Base-by-base conservation (phyloP, 2,888 invertebrate genomes). In the Xestia c-nigrum region DNA sequence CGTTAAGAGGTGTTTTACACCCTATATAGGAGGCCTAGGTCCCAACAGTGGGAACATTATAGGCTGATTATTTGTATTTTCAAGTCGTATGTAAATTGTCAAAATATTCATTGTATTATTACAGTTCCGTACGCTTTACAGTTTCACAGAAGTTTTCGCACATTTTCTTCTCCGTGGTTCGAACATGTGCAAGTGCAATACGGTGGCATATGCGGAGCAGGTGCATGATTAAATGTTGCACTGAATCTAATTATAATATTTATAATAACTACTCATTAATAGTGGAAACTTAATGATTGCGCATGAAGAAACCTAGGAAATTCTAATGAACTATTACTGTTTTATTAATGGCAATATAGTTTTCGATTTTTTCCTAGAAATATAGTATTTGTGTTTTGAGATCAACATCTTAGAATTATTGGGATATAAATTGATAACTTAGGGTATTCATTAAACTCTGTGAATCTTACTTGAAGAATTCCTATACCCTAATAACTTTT, bases 221-320 rank as follows among this genome's bases (percentile, higher is more conserved):
- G 50, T 80, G 72, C 38, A 24, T 14, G 31, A 64, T 43, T 16
- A 55, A 19, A 57, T 67, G 21, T 43, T 70, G 46, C 31, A 38
- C 66, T 57, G 61, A 50, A 73, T 70, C 46, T 70, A 21, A 83
- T 83, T 55, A 24, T 46, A 70, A 21, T 73, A 21, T 78, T 78
- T 64, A 57, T 75, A 43, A 72, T 65, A 63, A 64, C 31, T 40
- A 38, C 3, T 70, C 47, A 72, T 78, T 63, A 67, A 64, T 38
- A 43, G 70, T 52, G 78, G 83, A 83, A 83, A 76, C n/a, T 57
- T 81, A 64, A 57, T 57, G 3, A 40, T n/a, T 24, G 82, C 55
- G 5, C 43, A 43, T 52, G 3, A 7, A 24, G 3, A 31, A 14
- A 1, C 12, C 9, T 38, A 43, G 12, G 1, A 16, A 57, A 50